phyloP scores from a whole-genome alignment of 2,888 invertebrate genomes.

The Campoplex nolae region DNA sequence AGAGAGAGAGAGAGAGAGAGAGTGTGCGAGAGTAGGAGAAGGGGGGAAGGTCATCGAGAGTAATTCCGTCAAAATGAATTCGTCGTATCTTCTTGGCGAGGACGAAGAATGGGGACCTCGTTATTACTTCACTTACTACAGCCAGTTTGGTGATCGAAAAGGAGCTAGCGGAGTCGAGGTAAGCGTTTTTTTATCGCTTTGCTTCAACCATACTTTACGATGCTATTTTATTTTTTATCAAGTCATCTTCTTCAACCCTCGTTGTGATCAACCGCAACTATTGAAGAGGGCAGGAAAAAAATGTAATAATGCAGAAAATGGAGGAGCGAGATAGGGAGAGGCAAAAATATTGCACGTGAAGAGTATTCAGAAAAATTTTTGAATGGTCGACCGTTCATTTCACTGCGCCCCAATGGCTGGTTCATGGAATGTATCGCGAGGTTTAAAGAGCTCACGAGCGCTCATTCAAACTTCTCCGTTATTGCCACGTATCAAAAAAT shows the following conservation, averaged over 20 bases:
- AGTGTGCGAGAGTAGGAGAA: not conserved
- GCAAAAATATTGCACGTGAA: not conserved
- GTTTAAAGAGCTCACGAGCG: constrained; percentile 33
- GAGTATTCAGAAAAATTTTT: constrained; percentile 28
- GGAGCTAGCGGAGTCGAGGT: constrained; percentile 83
- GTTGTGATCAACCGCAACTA: constrained; percentile 33
- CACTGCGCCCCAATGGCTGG: constrained; percentile 20
- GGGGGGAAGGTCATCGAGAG: constrained; percentile 22
- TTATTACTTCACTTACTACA: constrained; percentile 87
- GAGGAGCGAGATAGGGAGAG: not conserved
- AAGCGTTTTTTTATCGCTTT: constrained; percentile 53
- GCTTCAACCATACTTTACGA: constrained; percentile 3
- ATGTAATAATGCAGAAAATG: constrained; percentile 40
- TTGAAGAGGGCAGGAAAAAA: constrained; percentile 22
- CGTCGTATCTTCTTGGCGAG: constrained; percentile 86
- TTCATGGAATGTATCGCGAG: constrained; percentile 12
- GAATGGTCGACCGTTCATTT: constrained; percentile 54
- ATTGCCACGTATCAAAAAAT: constrained; percentile 37
- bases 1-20: not conserved
- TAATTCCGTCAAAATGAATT: constrained; percentile 79
- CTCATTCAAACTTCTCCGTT: constrained; percentile 54
- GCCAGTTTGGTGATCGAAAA: constrained; percentile 85
- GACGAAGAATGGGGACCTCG: constrained; percentile 86
- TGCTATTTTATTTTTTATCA: constrained; percentile 31
- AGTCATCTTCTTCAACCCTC: constrained; percentile 23